Percentiles rank a stretch among this genome's conserved stretches.
These are phyloP conservation scores for Andinoacara biseriatus DNA, from an alignment of 2,113 vertebrate genomes.

Conservation along the genomic window DNA sequence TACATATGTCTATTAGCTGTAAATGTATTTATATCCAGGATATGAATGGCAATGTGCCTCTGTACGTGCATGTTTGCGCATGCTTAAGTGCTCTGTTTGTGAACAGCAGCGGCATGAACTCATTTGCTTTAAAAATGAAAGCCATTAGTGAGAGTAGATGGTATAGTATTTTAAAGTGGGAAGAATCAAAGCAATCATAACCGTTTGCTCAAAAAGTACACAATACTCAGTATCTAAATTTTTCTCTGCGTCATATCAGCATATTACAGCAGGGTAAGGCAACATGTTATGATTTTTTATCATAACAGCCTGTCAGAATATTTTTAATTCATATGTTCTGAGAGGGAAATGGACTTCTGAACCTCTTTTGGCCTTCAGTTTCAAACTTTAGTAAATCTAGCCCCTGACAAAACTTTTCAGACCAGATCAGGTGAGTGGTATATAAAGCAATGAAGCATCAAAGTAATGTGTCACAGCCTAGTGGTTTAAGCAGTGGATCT, in stretches of 20 bases:
- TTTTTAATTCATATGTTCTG: not conserved
- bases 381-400: not conserved
- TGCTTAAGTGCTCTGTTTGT: not conserved
- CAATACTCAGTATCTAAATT: not conserved
- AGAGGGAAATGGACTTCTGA: not conserved
- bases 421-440: not conserved
- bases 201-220: not conserved
- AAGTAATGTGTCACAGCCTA: not conserved
- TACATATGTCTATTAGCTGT: not conserved
- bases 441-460: not conserved
- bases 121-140: not conserved
- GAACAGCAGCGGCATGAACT: not conserved
- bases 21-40: not conserved
- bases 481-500: not conserved
- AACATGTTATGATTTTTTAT: not conserved
- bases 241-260: not conserved
- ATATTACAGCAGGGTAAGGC: not conserved
- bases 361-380: not conserved
- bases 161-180: not conserved
- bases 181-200: slow-evolving; percentile 2
- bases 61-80: not conserved
- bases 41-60: not conserved
- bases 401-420: not conserved
- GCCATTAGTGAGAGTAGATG: not conserved
- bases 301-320: not conserved